Base-by-base conservation (phyloP, 2,888 invertebrate species). In the Trachelus tabidus region DNA sequence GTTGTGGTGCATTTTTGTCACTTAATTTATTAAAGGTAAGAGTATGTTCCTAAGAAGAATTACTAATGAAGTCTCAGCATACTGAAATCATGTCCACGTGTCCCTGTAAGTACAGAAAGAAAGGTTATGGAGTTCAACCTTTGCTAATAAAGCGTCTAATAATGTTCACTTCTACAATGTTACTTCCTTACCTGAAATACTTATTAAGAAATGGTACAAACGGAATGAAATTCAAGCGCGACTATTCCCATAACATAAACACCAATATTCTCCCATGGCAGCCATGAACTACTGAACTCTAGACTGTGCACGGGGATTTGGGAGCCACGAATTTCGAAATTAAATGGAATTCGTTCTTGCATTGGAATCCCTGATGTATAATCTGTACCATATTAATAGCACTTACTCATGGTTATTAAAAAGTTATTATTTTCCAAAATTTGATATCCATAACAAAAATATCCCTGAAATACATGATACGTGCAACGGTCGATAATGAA, bases 1-100 rank as follows among this genome's bases (percentile, higher is more conserved):
- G 82, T 92, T 93, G 30, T 93, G 93, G 90, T 95, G 93, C 93
- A 95, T 94, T 80, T 84, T 90, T 78, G 77, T 31, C 33, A 11
- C 6, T 12, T 4, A 37, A 33, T 40, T 68, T 4, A 35, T 37
- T 75, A 75, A 56, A 40, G 31, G 31, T 6, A 71, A 71, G 33
- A 71, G 1, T 34, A 6, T 12, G 34, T 34, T 71, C 71, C 12
- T 12, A 71, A 71, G 12, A 56, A 56, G 56, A 23, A 23, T 23
- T 56, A 56, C 56, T 23, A 56, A 56, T 23, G 56, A 56, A 23
- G 0, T 56, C 56, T 56, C 23, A 56, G 56, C 15, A 23, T 23
- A 56, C 23, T 23, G 56, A 56, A 23, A 56, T 56, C 56, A 56
- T 56, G 56, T 56, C 56, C 71, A 71, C 71, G 71, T 71, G 71